phyloP scores from a whole-genome alignment of 2,797 vertebrate genomes.

The Esox lucius region DNA sequence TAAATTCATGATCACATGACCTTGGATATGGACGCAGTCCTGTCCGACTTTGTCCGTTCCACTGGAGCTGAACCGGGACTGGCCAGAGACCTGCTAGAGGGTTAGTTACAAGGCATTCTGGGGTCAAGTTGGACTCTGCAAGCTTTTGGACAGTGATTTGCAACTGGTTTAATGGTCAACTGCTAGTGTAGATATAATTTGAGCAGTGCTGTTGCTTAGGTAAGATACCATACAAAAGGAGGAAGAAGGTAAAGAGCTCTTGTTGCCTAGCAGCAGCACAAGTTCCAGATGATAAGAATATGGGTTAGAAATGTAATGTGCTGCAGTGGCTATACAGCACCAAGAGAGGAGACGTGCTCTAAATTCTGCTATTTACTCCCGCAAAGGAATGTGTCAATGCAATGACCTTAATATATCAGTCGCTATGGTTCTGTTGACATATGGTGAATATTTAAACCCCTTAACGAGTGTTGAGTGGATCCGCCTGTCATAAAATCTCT shows the following conservation, averaged over 20 bases:
- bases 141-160: conserved; percentile 8
- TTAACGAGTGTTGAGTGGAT: conserved; percentile 16
- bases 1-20: conserved; percentile 88
- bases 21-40: conserved; percentile 95
- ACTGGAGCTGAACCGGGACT: conserved; percentile 96
- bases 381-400: conserved; percentile 41
- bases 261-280: conserved; percentile 72
- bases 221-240: conserved; percentile 32
- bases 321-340: conserved; percentile 40
- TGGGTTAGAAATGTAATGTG: conserved; percentile 58
- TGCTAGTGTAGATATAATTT: conserved; percentile 3
- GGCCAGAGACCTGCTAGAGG: conserved; percentile 94
- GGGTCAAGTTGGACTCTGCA: neutral
- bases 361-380: conserved; percentile 44
- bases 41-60: conserved; percentile 97
- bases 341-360: conserved; percentile 27
- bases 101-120: conserved; percentile 63
- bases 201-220: conserved; percentile 39
- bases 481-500: neutral
- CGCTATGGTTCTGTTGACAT: conserved; percentile 8
- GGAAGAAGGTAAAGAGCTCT: conserved; percentile 39
- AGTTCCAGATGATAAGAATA: conserved; percentile 61
- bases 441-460: conserved; percentile 55
- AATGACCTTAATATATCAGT: conserved; percentile 38
- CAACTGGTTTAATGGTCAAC: conserved; percentile 3